phyloP scores from a whole-genome alignment of 2,888 invertebrate species.

The Apamea anceps region DNA sequence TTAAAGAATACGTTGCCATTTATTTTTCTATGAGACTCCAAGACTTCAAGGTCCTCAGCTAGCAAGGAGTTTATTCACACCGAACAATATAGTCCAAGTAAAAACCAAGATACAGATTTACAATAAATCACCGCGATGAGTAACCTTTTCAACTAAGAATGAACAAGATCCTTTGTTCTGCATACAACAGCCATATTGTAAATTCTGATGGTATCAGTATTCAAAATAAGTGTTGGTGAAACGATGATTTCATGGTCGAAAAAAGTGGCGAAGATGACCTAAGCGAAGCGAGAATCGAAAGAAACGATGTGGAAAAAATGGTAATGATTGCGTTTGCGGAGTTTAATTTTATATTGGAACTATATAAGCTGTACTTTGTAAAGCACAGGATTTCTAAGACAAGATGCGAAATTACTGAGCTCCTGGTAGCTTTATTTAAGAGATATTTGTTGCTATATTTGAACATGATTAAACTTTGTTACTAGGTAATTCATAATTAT shows the following conservation, averaged over 20 bases:
- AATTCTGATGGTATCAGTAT: slow-evolving; percentile 56
- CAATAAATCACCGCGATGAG: slow-evolving; percentile 51
- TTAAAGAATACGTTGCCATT: background rate
- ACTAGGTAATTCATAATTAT: background rate
- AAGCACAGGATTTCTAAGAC: background rate
- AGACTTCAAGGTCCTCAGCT: background rate
- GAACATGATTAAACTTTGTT: background rate
- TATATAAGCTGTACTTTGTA: background rate
- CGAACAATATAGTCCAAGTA: slow-evolving; percentile 4
- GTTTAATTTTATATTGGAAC: background rate
- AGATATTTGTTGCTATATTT: background rate
- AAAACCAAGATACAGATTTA: slow-evolving; percentile 9
- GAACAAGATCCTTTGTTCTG: slow-evolving; percentile 49
- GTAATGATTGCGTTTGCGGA: slow-evolving; percentile 1
- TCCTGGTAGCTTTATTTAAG: background rate
- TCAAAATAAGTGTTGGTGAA: slow-evolving; percentile 49
- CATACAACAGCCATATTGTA: slow-evolving; percentile 18
- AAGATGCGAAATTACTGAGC: too few relatives aligned
- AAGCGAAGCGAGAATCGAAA: slow-evolving; percentile 38
- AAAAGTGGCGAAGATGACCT: slow-evolving; percentile 55
- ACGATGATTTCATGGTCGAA: slow-evolving; percentile 61
- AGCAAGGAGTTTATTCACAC: slow-evolving; percentile 33
- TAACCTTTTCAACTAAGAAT: slow-evolving; percentile 37
- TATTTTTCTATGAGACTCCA: background rate
- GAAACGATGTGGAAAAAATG: slow-evolving; percentile 30